Evolutionary conservation across 2,888 invertebrate species (phyloP), one percentile per base, ranked within the genome.

Genomic region (Drosophila lutescens): DNA sequence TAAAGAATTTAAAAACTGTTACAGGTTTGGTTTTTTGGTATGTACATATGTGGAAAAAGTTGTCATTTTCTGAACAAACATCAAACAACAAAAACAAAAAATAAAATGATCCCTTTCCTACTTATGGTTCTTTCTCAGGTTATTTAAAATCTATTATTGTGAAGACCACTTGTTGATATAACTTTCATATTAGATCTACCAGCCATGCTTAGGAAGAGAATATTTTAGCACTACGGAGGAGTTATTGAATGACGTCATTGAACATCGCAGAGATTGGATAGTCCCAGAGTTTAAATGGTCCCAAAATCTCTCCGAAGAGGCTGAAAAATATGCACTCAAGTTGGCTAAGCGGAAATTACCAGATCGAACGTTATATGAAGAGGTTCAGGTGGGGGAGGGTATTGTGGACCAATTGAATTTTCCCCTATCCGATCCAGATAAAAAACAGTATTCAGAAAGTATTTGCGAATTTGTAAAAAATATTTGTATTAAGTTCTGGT

Each of bases 401-500:
- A 2, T 17, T 20, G 17, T 34, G 32, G 49, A 49, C 20, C 49
- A 49, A 7, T 3, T 34, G 49, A 13, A 0, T 4, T 34, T 13
- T 20, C 49, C 49, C 13, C 0, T n/a, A 13, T 49, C 49, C 8
- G 49, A 49, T 17, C 12, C 12, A 20, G 32, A 15, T 1, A 32
- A 13, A 7, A 2, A 9, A 0, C 4, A 2, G 8, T 49, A 32
- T 20, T 17, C 34, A 0, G 49, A 49, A 20, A 49, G 34, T 1
- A 49, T 49, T 20, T 49, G 49, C 32, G 49, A 49, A 13, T 49
- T 49, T n/a, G 1, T 4, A 12, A 20, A 13, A 12, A 49, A 49
- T 20, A 20, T 2, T 7, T 49, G 49, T 17, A 17, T 49, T 26
- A 12, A 2, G 2, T 34, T 20, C 34, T 49, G 49, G 49, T 17